Evolutionary conservation across 2,888 invertebrate species (phyloP).

Genomic region (Aphidoletes aphidimyza): DNA sequence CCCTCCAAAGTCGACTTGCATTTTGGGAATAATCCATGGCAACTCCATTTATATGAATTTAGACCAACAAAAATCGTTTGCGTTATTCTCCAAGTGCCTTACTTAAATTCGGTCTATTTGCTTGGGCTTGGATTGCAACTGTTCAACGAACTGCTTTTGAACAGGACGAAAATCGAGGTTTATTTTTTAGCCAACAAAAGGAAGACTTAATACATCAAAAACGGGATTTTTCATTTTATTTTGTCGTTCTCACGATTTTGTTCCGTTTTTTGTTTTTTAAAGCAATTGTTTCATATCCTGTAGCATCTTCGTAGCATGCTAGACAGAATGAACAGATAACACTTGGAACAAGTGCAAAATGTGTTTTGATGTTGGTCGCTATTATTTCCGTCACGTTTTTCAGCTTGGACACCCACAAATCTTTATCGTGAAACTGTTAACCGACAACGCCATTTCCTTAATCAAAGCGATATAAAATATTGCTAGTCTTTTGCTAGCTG

Average conservation of each 20-base stretch:
- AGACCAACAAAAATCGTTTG: no score
- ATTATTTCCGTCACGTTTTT: conserved; percentile 48
- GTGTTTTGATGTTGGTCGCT: background rate
- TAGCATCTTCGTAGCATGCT: background rate
- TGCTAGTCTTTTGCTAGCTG: background rate
- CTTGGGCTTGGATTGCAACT: no score
- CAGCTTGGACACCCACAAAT: conserved; percentile 27
- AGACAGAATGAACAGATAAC: no score
- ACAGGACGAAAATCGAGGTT: background rate
- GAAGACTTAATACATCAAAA: background rate
- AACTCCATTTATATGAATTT: no score
- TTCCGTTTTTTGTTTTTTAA: background rate
- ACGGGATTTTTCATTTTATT: conserved; percentile 24
- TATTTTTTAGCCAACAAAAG: background rate
- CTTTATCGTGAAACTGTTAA: background rate
- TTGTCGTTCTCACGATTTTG: background rate
- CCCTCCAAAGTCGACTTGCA: no score
- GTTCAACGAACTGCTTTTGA: no score
- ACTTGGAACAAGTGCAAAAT: background rate
- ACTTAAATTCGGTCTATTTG: no score
- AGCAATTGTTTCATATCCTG: background rate
- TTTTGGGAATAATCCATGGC: no score
- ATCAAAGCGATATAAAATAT: conserved; percentile 38
- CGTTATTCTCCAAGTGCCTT: no score
- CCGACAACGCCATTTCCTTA: conserved; percentile 19